These are phyloP conservation scores for Puntigrus tetrazona DNA, from an alignment of 2,113 vertebrate genomes.

Conservation along the genomic window DNA sequence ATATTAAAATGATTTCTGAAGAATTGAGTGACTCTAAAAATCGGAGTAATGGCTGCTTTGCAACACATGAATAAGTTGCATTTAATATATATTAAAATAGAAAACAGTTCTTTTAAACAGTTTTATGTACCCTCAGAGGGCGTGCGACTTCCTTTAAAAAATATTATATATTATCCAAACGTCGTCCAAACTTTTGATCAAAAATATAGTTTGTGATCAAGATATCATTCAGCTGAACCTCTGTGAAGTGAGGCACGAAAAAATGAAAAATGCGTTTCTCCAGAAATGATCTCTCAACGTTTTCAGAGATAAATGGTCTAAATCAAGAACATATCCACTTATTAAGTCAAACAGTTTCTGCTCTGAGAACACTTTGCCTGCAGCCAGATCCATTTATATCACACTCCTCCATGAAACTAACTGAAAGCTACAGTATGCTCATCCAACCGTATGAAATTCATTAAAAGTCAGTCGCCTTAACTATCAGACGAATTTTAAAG, in stretches of 20 bases:
- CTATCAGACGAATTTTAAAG: background rate
- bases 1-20: background rate
- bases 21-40: background rate
- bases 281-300: background rate
- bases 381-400: background rate
- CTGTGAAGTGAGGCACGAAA: background rate
- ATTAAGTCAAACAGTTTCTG: constrained; percentile 1
- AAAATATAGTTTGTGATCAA: background rate
- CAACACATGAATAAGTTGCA: background rate
- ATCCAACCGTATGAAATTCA: background rate
- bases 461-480: background rate
- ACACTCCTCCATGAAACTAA: background rate
- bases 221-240: background rate
- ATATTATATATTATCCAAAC: background rate
- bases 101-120: background rate
- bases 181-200: background rate
- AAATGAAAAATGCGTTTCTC: background rate
- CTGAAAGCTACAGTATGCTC: background rate
- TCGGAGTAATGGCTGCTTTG: background rate
- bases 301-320: background rate
- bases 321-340: background rate
- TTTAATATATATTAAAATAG: background rate
- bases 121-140: background rate
- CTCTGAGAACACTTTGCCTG: background rate
- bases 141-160: background rate